Conservation (phyloP, 2,113 vertebrate genomes). For the Accipiter cooperii region DNA sequence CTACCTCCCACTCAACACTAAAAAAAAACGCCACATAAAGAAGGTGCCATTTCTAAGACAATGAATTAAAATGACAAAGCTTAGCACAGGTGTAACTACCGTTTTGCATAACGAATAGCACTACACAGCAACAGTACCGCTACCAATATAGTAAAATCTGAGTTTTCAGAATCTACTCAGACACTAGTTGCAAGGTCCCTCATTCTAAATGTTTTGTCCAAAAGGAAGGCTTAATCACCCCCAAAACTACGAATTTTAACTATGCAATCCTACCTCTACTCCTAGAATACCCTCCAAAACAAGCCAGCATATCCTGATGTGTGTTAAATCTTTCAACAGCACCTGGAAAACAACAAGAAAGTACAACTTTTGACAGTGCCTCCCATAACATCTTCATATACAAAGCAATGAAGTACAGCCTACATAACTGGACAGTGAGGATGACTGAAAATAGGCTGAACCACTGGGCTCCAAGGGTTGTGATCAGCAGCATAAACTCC, state of each 20-base stretch:
- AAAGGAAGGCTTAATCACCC: background rate
- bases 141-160: background rate
- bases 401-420: background rate
- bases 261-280: slow-evolving; percentile 9
- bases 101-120: background rate
- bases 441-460: background rate
- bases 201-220: background rate
- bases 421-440: background rate
- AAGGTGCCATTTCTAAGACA: background rate
- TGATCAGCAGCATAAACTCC: background rate
- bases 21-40: accelerated
- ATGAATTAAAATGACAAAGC: background rate
- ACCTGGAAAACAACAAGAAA: background rate
- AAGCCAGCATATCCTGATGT: background rate
- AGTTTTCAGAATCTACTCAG: background rate
- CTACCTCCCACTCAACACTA: background rate
- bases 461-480: background rate
- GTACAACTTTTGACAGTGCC: background rate
- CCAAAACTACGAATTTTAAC: background rate
- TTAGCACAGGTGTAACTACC: background rate
- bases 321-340: background rate
- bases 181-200: too few relatives aligned
- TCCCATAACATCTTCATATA: background rate
- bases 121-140: background rate
- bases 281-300: slow-evolving; percentile 13